Percentiles rank a stretch among this genome's conserved stretches.
phyloP scores from a whole-genome alignment of 2,113 vertebrate genomes.

The Proterorhinus semilunaris region DNA sequence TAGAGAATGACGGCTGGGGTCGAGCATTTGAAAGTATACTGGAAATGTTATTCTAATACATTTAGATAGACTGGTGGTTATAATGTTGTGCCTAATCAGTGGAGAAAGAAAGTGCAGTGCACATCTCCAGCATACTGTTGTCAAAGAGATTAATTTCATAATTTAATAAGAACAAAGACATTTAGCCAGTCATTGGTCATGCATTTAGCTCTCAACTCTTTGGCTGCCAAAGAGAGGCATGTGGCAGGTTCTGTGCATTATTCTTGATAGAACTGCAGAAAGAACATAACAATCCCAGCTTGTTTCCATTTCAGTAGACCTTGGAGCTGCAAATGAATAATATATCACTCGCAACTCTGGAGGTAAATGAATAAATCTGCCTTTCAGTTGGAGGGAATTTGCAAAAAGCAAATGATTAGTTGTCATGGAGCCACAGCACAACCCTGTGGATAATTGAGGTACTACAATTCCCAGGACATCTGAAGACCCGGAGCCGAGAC shows the following conservation, averaged over 20 bases:
- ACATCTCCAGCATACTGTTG: not conserved
- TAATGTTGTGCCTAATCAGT: not conserved
- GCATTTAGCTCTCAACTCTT: constrained; percentile 27
- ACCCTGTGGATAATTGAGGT: constrained; percentile 46
- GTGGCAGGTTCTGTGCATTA: constrained; percentile 51
- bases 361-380: constrained; percentile 66
- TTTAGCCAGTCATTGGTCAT: constrained; percentile 13
- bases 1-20: not conserved
- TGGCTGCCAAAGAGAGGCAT: constrained; percentile 37
- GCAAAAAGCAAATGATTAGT: not conserved
- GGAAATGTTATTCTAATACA: not conserved
- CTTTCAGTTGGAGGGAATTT: constrained; percentile 20
- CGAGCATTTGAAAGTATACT: not conserved
- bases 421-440: constrained; percentile 62
- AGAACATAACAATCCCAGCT: constrained; percentile 52
- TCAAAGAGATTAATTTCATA: not conserved
- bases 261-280: constrained; percentile 47
- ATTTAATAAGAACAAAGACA: not conserved
- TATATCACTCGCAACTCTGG: constrained; percentile 45
- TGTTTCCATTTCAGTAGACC: constrained; percentile 58
- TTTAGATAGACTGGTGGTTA: not conserved
- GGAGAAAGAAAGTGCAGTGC: not conserved
- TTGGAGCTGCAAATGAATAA: constrained; percentile 56
- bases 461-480: not conserved
- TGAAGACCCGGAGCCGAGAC: too few species aligned